These are phyloP conservation scores for Hartigia nigra DNA, from an alignment of 2,888 invertebrate genomes.

Conservation along the genomic window DNA sequence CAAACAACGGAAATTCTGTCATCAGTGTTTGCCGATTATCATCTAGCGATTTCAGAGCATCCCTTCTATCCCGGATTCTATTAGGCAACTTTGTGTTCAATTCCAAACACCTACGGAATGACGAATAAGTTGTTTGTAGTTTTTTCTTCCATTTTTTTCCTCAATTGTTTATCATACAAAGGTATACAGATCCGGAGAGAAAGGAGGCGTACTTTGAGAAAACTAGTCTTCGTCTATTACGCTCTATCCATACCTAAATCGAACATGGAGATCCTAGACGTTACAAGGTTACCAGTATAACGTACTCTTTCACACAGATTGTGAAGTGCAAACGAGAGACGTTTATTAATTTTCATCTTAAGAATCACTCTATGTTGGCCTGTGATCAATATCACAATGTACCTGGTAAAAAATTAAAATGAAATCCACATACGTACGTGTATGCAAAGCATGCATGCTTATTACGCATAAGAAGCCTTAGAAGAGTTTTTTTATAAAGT, in stretches of 20 bases:
- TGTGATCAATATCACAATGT: not conserved
- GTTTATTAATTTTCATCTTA: not conserved
- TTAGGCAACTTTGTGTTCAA: not conserved
- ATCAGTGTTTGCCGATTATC: not conserved
- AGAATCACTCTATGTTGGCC: not conserved
- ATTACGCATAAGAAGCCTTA: not conserved
- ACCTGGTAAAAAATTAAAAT: not conserved
- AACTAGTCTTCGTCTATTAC: not conserved
- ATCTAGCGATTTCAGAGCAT: not conserved
- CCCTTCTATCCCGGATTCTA: not conserved
- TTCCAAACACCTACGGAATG: not conserved
- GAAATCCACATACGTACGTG: not conserved
- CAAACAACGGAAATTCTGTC: not conserved
- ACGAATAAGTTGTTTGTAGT: not conserved
- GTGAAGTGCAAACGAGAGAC: not conserved
- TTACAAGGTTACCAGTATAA: not conserved
- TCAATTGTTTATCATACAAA: not conserved
- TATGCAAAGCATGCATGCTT: not conserved
- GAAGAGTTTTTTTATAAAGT: not conserved
- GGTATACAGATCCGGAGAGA: not conserved
- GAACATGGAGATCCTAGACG: not conserved
- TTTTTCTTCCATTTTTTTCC: not conserved
- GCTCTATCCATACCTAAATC: not conserved
- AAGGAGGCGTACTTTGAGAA: not conserved
- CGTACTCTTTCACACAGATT: not conserved